Base-by-base conservation (phyloP, 2,113 vertebrate genomes). In the Tauraco erythrolophus region DNA sequence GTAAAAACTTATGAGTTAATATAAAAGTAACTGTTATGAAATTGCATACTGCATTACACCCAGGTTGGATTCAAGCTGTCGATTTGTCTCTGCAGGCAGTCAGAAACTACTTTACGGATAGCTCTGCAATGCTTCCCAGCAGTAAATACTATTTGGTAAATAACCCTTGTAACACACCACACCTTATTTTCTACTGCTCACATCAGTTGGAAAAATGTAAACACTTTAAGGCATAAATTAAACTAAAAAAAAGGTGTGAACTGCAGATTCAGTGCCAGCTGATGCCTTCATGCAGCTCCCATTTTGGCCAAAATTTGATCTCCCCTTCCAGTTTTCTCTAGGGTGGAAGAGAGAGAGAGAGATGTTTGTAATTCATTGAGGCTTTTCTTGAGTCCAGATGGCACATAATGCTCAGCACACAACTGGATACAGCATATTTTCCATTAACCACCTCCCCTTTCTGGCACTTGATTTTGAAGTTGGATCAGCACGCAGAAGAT, bases 1-100 rank as follows among this genome's bases (percentile, higher is more conserved):
- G 85, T 79, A 82, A 95, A 94, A 94, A 74, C 62, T 65, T 82
- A 54, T 1, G 31, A 92, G 74, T 83, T 76, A 71, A 94, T 94
- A 91, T 48, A 77, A 70, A 86, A 78, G 10, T 51, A 84, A 71
- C 56, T 53, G 72, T 69, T 92, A 39, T 35, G 70, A 88, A 96
- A 92, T 58, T 93, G 45, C 64, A 71, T 17, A 28, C 21, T 54
- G 21, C 27, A 28, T 92, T 81, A 78, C n/a, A 58, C 5, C 19
- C 50, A 79, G 19, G n/a, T 33, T 82, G 78, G 53, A 88, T 61
- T 93, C 77, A 88, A 76, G 82, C 70, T 69, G 25, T 37, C 54
- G 64, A 19, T 60, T 70, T 62, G 39, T 74, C 84, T 95, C 86
- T 62, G 46, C 25, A 85, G 74, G 41, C 31, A 88, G 62, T 22